These are phyloP conservation scores for Erythrocercus mccallii DNA, from an alignment of 2,113 vertebrate species.

Conservation along the genomic window DNA sequence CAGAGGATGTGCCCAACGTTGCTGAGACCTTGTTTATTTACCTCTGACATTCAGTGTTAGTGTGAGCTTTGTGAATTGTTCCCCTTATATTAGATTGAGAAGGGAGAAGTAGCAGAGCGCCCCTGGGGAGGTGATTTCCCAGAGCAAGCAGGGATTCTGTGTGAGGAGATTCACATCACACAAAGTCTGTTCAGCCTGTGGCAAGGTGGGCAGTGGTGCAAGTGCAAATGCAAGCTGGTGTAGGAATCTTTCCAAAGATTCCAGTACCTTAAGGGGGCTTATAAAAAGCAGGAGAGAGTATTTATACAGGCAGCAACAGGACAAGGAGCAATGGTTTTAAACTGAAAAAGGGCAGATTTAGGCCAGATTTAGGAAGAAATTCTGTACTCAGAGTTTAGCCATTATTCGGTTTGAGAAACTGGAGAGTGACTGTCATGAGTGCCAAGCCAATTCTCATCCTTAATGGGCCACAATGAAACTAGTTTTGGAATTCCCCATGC, in stretches of 20 bases:
- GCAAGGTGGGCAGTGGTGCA: neutral
- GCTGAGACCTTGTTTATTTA: neutral
- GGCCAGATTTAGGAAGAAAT: neutral
- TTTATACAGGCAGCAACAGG: neutral
- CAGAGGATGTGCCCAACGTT: neutral
- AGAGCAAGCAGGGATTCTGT: neutral
- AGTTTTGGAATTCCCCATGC: neutral
- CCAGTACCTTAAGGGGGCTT: neutral
- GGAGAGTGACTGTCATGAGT: neutral
- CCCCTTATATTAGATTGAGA: neutral
- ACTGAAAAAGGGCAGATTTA: neutral
- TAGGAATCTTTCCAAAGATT: neutral
- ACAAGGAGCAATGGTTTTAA: neutral
- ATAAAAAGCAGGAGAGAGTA: neutral
- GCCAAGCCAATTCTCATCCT: neutral
- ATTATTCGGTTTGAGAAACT: neutral
- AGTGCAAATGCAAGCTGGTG: neutral
- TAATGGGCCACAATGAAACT: neutral
- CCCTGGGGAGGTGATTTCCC: neutral
- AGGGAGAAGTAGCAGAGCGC: neutral
- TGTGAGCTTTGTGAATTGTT: neutral
- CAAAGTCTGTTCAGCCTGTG: neutral
- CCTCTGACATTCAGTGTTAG: neutral
- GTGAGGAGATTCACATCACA: neutral
- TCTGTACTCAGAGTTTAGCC: neutral